A percentile compares a stretch with the other conserved stretches of the same genome.
Conservation (phyloP, 2,113 vertebrate genomes). For the Lepus americanus region DNA sequence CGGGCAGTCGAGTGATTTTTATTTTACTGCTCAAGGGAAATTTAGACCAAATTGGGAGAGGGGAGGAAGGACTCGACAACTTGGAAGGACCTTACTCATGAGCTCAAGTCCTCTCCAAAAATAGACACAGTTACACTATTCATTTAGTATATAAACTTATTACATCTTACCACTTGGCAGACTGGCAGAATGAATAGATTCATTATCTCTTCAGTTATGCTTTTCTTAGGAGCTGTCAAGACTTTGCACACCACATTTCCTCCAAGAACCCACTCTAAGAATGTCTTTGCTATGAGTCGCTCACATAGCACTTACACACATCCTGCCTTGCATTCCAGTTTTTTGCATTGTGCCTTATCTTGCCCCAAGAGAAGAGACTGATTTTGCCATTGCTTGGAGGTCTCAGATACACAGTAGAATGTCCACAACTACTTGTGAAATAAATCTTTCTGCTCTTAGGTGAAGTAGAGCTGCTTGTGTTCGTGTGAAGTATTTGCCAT, state of each 20-base stretch:
- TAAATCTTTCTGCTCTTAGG: constrained; percentile 44
- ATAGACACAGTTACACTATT: constrained; percentile 79
- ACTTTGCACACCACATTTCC: constrained; percentile 62
- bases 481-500: constrained; percentile 61
- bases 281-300: constrained; percentile 57
- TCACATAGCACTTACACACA: constrained; percentile 45
- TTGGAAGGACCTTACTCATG: constrained; percentile 72
- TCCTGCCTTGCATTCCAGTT: constrained; percentile 4
- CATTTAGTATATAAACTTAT: constrained; percentile 74
- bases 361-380: constrained; percentile 29
- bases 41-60: constrained; percentile 63
- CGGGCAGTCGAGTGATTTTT: constrained; percentile 71
- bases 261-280: constrained; percentile 61
- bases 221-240: constrained; percentile 71
- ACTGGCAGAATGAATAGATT: constrained; percentile 69
- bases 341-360: constrained; percentile 51
- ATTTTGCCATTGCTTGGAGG: constrained; percentile 18
- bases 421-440: constrained; percentile 54
- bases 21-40: constrained; percentile 74
- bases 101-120: constrained; percentile 76
- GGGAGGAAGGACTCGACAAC: constrained; percentile 33
- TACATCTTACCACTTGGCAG: constrained; percentile 64
- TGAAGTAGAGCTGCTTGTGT: constrained; percentile 31
- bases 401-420: constrained; percentile 38
- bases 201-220: constrained; percentile 74